Evolutionary conservation across 1,140 invertebrate genomes (phyloP).

Genomic region (Neotoxoptera formosana): DNA sequence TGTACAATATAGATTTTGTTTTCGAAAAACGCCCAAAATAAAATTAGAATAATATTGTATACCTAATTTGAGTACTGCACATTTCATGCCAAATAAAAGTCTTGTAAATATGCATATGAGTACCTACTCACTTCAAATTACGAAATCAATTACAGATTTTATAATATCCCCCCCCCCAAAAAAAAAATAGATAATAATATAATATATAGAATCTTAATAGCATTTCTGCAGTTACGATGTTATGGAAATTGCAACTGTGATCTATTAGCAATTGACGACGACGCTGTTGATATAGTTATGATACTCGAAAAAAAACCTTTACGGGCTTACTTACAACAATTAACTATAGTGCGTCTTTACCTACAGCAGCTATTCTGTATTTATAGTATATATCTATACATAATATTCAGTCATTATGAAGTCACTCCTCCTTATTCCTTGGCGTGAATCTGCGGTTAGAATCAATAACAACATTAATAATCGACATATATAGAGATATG

Average conservation of each 20-base stretch:
- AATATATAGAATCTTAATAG: background rate
- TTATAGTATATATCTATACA: background rate
- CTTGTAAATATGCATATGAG: too few relatives aligned
- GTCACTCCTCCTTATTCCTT: background rate
- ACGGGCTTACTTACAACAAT: background rate
- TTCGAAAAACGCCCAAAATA: too few relatives aligned
- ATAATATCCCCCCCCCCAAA: too few relatives aligned
- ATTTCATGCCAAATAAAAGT: too few relatives aligned
- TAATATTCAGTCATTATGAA: background rate
- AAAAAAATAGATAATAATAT: too few relatives aligned
- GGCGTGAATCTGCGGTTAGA: background rate
- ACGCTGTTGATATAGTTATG: background rate
- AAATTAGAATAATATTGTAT: too few relatives aligned
- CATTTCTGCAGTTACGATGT: background rate
- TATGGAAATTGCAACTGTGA: background rate
- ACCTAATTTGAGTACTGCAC: too few relatives aligned
- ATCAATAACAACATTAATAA: conserved; percentile 30
- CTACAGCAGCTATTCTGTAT: background rate
- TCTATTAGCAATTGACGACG: background rate
- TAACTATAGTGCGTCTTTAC: background rate
- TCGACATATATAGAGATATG: background rate
- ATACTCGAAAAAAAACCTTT: background rate
- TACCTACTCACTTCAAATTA: too few relatives aligned
- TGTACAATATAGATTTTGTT: background rate
- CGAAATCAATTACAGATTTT: too few relatives aligned